These are phyloP conservation scores for Gnatocerus cornutus DNA, from an alignment of 2,888 invertebrate species.

Conservation along the genomic window DNA sequence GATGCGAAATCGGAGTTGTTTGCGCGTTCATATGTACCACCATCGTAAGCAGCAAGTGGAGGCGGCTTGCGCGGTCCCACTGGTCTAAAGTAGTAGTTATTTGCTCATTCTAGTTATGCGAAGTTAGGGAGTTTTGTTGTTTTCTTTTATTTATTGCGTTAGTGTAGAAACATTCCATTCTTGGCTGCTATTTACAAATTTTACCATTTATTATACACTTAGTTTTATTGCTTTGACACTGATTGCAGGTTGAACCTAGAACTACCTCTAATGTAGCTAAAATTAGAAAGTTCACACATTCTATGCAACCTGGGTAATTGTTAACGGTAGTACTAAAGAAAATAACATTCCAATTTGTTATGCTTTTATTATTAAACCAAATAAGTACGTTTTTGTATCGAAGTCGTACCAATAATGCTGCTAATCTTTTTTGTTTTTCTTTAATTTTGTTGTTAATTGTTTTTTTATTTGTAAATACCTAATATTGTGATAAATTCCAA, in stretches of 20 bases:
- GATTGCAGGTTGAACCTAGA: background rate
- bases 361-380: conserved; percentile 35
- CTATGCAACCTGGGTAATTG: background rate
- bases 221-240: background rate
- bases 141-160: conserved; percentile 39
- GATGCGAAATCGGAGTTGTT: conserved; percentile 78
- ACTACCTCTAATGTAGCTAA: background rate
- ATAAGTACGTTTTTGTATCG: conserved; percentile 26
- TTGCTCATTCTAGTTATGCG: conserved; percentile 33
- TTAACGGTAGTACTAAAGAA: background rate
- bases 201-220: no score
- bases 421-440: conserved; percentile 26
- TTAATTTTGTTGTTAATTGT: conserved; percentile 34
- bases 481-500: conserved; percentile 29
- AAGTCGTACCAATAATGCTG: conserved; percentile 23
- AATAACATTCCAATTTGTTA: conserved; percentile 35
- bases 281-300: background rate
- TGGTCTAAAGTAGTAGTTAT: conserved; percentile 17
- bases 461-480: conserved; percentile 27
- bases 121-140: conserved; percentile 38
- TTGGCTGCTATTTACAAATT: background rate
- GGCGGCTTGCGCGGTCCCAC: conserved; percentile 16
- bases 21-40: conserved; percentile 79
- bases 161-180: background rate
- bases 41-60: conserved; percentile 74